Evolutionary conservation across 2,113 vertebrate species (phyloP).

Genomic region (Megalops atlanticus): DNA sequence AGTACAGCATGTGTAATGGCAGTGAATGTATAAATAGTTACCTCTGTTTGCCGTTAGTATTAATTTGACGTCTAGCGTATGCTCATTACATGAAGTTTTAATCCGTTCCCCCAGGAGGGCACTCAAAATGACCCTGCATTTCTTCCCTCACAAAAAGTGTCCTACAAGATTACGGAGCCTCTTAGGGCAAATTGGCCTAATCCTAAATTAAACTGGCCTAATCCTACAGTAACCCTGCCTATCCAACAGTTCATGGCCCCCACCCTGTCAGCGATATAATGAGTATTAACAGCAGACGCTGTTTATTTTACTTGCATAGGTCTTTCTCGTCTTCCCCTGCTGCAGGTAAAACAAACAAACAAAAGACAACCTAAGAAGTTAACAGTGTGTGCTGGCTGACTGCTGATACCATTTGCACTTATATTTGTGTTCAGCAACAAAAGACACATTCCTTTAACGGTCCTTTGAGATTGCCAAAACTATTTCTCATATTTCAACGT

Average conservation of each 20-base stretch:
- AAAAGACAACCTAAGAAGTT: too few relatives aligned
- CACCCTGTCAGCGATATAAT: too few relatives aligned
- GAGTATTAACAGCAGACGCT: neutral
- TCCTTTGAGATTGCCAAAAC: neutral
- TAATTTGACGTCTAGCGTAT: neutral
- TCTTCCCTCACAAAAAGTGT: neutral
- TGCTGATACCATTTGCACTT: too few relatives aligned
- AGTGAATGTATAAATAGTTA: neutral
- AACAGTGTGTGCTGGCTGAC: neutral
- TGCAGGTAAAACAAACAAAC: too few relatives aligned
- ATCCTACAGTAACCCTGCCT: neutral
- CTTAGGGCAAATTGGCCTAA: conserved; percentile 1
- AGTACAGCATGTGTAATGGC: too few relatives aligned
- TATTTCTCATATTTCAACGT: neutral
- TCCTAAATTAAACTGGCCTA: neutral
- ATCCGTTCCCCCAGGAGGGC: neutral
- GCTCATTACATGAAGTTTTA: neutral
- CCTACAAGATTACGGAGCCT: neutral
- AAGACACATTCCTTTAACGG: neutral
- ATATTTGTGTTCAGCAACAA: neutral
- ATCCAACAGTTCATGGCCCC: neutral
- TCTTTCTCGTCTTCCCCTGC: neutral
- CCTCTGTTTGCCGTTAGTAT: neutral
- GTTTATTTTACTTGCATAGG: neutral
- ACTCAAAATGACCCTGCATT: neutral